Conservation (phyloP, 2,797 vertebrate genomes). For the Anguilla megastoma region DNA sequence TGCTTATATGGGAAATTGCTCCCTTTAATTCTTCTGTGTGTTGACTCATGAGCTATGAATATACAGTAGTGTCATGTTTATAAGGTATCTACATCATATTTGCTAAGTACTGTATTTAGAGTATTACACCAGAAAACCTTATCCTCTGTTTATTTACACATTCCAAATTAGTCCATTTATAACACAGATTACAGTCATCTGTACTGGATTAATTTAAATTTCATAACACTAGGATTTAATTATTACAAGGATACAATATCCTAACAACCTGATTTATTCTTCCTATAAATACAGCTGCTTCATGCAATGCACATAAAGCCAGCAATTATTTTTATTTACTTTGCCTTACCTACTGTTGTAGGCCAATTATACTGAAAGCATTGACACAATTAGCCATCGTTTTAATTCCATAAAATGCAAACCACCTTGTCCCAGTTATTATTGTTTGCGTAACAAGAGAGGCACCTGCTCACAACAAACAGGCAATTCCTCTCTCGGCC, state of each 20-base stretch:
- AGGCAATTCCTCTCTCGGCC: neutral
- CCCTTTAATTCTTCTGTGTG: slow-evolving; percentile 31
- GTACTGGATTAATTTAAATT: slow-evolving; percentile 69
- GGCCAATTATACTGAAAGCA: slow-evolving; percentile 57
- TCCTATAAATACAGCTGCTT: slow-evolving; percentile 70
- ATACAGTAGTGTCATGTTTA: slow-evolving; percentile 60
- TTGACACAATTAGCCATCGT: slow-evolving; percentile 55
- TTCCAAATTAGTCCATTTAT: slow-evolving; percentile 67
- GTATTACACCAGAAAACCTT: slow-evolving; percentile 53
- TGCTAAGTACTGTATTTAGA: slow-evolving; percentile 60
- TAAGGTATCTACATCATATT: slow-evolving; percentile 58
- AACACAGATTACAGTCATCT: slow-evolving; percentile 63
- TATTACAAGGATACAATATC: slow-evolving; percentile 73
- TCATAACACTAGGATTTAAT: slow-evolving; percentile 76
- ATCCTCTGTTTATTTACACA: slow-evolving; percentile 71
- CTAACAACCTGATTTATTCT: slow-evolving; percentile 71
- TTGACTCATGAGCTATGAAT: slow-evolving; percentile 46
- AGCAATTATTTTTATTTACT: slow-evolving; percentile 53
- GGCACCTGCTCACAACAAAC: neutral
- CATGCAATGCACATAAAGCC: slow-evolving; percentile 54
- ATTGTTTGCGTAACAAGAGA: neutral
- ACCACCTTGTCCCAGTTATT: neutral
- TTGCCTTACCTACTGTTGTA: slow-evolving; percentile 63
- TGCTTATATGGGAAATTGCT: neutral
- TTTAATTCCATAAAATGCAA: neutral